phyloP scores from a whole-genome alignment of 1,140 invertebrate genomes.

The Neodiprion pinetum region DNA sequence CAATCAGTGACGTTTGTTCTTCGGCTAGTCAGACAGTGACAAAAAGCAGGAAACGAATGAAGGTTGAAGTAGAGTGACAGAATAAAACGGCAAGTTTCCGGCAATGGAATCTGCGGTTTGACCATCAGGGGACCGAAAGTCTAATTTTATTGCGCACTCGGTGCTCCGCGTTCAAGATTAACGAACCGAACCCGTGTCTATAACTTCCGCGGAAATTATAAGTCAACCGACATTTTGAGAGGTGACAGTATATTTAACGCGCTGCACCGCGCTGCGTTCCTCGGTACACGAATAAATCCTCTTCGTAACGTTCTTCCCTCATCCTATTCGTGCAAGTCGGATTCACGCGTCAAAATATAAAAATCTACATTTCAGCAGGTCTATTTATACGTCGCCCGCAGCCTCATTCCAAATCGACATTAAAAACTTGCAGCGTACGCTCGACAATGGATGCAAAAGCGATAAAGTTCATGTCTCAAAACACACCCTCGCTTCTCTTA shows the following conservation, averaged over 20 bases:
- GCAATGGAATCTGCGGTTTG: not conserved
- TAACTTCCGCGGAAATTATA: not conserved
- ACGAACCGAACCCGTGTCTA: not conserved
- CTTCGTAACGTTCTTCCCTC: not conserved
- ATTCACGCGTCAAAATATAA: not conserved
- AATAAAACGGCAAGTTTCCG: too few species aligned
- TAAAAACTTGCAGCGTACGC: too few species aligned
- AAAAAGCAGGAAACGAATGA: not conserved
- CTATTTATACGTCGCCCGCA: not conserved
- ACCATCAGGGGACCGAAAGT: not conserved
- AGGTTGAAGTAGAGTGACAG: not conserved
- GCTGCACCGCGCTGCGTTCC: not conserved
- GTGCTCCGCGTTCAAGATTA: not conserved
- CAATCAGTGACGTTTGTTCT: not conserved
- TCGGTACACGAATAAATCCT: not conserved
- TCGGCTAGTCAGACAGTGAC: not conserved
- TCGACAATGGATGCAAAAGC: too few species aligned
- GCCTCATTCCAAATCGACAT: too few species aligned
- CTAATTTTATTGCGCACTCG: not conserved
- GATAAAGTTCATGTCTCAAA: too few species aligned
- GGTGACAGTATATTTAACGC: not conserved
- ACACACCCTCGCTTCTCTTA: too few species aligned
- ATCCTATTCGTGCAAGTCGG: not conserved
- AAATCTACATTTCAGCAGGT: not conserved
- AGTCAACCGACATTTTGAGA: constrained; percentile 1